phyloP scores from a whole-genome alignment of 1,140 invertebrate species.

The Lepidurus couesii region DNA sequence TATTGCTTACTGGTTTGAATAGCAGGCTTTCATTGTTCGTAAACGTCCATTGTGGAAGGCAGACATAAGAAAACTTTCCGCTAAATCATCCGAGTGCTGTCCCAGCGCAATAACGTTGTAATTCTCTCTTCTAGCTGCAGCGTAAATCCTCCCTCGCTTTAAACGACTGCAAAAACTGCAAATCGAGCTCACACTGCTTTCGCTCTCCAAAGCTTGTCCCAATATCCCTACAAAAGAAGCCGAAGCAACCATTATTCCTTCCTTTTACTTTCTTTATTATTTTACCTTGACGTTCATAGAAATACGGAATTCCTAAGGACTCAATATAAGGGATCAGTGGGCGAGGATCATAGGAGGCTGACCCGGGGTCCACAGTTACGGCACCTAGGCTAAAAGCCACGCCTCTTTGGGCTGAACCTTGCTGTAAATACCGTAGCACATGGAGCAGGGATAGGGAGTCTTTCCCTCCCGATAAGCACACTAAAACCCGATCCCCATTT shows the following conservation, averaged over 20 bases:
- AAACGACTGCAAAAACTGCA: slow-evolving; percentile 65
- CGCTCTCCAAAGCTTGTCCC: slow-evolving; percentile 48
- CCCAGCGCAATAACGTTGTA: slow-evolving; percentile 82
- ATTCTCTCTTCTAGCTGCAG: slow-evolving; percentile 62
- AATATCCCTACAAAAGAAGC: slow-evolving; percentile 48
- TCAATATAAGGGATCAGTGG: slow-evolving; percentile 62
- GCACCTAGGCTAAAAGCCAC: slow-evolving; percentile 69
- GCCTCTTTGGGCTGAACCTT: slow-evolving; percentile 64
- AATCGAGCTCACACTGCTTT: slow-evolving; percentile 46
- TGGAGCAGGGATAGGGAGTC: slow-evolving; percentile 77
- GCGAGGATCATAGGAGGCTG: slow-evolving; percentile 58
- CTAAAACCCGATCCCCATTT: slow-evolving; percentile 71
- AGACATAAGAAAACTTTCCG: slow-evolving; percentile 74
- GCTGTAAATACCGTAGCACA: slow-evolving; percentile 75
- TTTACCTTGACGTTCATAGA: slow-evolving; percentile 60
- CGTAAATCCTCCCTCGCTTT: slow-evolving; percentile 67
- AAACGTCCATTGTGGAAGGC: slow-evolving; percentile 73
- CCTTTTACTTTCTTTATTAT: not conserved
- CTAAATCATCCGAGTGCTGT: slow-evolving; percentile 79
- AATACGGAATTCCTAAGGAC: slow-evolving; percentile 60
- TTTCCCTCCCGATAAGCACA: slow-evolving; percentile 76
- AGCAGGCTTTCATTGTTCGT: slow-evolving; percentile 75
- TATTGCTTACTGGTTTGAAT: slow-evolving; percentile 51
- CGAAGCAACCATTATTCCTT: slow-evolving; percentile 11
- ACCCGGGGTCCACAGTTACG: slow-evolving; percentile 63